These are phyloP conservation scores for Chinchilla lanigera DNA, from an alignment of 2,113 vertebrate genomes.

Conservation along the genomic window DNA sequence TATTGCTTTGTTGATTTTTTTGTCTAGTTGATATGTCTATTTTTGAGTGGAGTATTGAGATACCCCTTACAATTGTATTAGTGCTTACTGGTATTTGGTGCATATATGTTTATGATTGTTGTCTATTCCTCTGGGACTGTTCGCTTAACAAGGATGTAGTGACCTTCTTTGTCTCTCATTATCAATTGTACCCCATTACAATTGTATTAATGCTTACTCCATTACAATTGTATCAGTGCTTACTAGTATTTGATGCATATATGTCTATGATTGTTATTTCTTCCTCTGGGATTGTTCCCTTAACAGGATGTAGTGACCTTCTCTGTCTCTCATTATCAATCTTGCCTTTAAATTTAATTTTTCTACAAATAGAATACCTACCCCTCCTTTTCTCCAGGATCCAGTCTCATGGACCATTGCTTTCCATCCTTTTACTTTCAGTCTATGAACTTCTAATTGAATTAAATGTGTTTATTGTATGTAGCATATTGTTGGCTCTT, in stretches of 20 bases:
- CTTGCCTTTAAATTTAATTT: too few species aligned
- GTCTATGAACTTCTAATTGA: neutral
- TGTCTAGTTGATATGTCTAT: too few species aligned
- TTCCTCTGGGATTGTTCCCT: neutral
- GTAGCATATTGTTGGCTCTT: neutral
- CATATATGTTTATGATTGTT: neutral
- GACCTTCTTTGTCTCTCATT: too few species aligned
- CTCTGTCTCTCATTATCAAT: too few species aligned
- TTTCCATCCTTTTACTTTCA: neutral
- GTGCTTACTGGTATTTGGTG: neutral
- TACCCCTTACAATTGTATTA: neutral
- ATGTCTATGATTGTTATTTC: neutral
- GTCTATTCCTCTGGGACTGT: neutral
- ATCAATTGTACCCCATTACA: too few species aligned
- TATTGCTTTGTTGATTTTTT: neutral
- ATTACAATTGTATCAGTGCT: neutral
- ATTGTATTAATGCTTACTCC: too few species aligned
- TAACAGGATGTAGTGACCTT: too few species aligned
- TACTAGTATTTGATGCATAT: neutral
- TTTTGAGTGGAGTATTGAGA: too few species aligned
- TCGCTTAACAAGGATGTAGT: too few species aligned
- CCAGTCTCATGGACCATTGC: neutral
- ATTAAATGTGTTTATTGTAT: neutral
- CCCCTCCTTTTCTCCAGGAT: too few species aligned
- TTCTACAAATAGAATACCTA: too few species aligned